phyloP scores from a whole-genome alignment of 2,113 vertebrate species.

The Ochotona curzoniae region DNA sequence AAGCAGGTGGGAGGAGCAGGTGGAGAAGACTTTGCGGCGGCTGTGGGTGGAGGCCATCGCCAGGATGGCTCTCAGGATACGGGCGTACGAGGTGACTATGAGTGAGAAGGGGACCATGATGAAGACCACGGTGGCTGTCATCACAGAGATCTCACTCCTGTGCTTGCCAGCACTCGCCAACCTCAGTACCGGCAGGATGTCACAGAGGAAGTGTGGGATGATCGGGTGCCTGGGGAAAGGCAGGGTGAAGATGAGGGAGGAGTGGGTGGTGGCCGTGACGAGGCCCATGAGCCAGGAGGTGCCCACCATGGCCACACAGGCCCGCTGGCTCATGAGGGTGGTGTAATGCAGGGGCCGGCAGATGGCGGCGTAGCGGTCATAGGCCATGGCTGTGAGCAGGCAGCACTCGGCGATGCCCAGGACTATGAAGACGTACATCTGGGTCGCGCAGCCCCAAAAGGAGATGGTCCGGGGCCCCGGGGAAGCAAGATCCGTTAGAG shows the following conservation, averaged over 20 bases:
- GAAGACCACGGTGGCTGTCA: conserved; percentile 65
- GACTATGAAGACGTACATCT: conserved; percentile 74
- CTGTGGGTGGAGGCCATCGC: conserved; percentile 62
- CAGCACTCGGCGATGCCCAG: conserved; percentile 77
- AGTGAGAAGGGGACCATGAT: conserved; percentile 76
- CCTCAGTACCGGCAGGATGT: conserved; percentile 70
- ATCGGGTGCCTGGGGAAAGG: conserved; percentile 47
- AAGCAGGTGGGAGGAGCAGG: conserved; percentile 76
- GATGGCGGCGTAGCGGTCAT: conserved; percentile 68
- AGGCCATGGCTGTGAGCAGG: conserved; percentile 76
- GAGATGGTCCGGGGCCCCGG: conserved; percentile 8
- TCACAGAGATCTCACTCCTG: conserved; percentile 55
- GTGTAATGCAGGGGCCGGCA: conserved; percentile 67
- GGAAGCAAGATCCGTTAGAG: conserved; percentile 43
- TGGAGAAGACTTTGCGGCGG: conserved; percentile 70
- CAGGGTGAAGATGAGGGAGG: conserved; percentile 73
- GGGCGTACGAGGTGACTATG: conserved; percentile 68
- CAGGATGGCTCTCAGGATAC: conserved; percentile 66
- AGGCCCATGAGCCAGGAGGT: conserved; percentile 72
- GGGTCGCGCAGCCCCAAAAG: conserved; percentile 61
- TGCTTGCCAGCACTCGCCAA: conserved; percentile 57
- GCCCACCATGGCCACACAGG: conserved; percentile 65
- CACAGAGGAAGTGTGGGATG: conserved; percentile 71
- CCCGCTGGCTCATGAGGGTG: conserved; percentile 42
- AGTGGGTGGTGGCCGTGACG: conserved; percentile 65